Evolutionary conservation across 2,797 vertebrate genomes (phyloP).

Genomic region (Scolopax bukidnonensis): DNA sequence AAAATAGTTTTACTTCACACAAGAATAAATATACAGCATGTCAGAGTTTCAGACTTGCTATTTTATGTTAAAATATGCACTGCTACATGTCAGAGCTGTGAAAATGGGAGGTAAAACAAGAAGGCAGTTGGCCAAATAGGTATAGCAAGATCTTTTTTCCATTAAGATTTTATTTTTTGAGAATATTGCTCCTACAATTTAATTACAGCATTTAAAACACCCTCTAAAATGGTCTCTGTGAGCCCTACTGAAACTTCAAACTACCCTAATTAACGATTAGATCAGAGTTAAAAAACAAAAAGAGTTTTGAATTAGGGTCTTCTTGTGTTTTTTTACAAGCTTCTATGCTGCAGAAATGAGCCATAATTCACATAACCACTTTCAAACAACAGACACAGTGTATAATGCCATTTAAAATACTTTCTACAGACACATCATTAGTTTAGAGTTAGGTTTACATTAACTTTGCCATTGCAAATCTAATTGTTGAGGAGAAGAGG

Average conservation of each 20-base stretch:
- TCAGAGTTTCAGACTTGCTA: slow-evolving; percentile 70
- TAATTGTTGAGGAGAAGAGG: background rate
- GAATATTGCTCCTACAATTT: slow-evolving; percentile 61
- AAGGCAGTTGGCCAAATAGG: slow-evolving; percentile 75
- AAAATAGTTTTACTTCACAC: slow-evolving; percentile 50
- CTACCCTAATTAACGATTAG: slow-evolving; percentile 69
- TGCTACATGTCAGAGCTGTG: slow-evolving; percentile 76
- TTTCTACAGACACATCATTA: slow-evolving; percentile 14
- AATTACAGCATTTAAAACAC: slow-evolving; percentile 75
- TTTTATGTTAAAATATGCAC: slow-evolving; percentile 79
- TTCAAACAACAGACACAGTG: slow-evolving; percentile 17
- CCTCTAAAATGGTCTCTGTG: slow-evolving; percentile 55
- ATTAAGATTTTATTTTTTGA: slow-evolving; percentile 68
- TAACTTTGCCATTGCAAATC: background rate
- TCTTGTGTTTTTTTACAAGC: slow-evolving; percentile 28
- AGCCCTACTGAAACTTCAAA: slow-evolving; percentile 50
- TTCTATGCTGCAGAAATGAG: slow-evolving; percentile 16
- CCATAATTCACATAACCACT: slow-evolving; percentile 29
- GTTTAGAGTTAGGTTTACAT: background rate
- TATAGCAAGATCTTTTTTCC: slow-evolving; percentile 31
- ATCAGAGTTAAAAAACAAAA: slow-evolving; percentile 60
- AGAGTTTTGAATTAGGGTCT: background rate
- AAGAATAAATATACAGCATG: slow-evolving; percentile 75
- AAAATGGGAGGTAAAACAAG: slow-evolving; percentile 74
- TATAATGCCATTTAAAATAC: slow-evolving; percentile 13